Conservation (phyloP, 2,797 vertebrate species). For the Linurgus olivaceus region DNA sequence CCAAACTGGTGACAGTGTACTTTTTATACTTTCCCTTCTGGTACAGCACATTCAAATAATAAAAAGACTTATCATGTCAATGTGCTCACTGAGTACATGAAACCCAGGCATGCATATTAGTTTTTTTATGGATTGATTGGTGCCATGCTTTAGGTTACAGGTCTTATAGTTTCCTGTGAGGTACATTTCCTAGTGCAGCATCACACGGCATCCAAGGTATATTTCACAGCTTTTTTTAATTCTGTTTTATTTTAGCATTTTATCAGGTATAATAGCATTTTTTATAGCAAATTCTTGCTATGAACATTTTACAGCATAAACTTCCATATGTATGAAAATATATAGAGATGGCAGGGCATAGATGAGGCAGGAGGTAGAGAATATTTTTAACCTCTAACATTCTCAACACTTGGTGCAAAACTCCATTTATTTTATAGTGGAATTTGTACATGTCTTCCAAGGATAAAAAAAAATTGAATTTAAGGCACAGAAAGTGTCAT, state of each 20-base stretch:
- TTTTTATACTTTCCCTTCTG: constrained; percentile 3
- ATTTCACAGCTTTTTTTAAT: not conserved
- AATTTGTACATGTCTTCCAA: not conserved
- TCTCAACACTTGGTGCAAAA: not conserved
- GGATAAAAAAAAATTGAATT: not conserved
- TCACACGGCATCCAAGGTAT: accelerated
- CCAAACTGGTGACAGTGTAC: not conserved
- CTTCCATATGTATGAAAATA: constrained; percentile 35
- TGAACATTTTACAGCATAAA: constrained; percentile 13
- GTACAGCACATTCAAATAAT: not conserved
- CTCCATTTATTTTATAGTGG: constrained; percentile 13
- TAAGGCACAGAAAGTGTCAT: constrained; percentile 25
- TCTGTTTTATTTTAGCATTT: constrained; percentile 27
- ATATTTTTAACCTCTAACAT: constrained; percentile 52
- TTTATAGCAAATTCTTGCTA: not conserved
- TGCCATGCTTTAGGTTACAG: not conserved
- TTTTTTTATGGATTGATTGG: not conserved
- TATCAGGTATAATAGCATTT: not conserved
- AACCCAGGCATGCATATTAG: not conserved
- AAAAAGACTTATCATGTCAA: not conserved
- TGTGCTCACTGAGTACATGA: not conserved
- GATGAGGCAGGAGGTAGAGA: not conserved
- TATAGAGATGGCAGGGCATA: not conserved
- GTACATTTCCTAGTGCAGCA: not conserved
- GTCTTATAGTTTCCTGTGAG: not conserved